Percentiles rank a stretch among this genome's conserved stretches.
Conservation (phyloP, 1,140 invertebrate genomes). For the Euura saliciscinereae region DNA sequence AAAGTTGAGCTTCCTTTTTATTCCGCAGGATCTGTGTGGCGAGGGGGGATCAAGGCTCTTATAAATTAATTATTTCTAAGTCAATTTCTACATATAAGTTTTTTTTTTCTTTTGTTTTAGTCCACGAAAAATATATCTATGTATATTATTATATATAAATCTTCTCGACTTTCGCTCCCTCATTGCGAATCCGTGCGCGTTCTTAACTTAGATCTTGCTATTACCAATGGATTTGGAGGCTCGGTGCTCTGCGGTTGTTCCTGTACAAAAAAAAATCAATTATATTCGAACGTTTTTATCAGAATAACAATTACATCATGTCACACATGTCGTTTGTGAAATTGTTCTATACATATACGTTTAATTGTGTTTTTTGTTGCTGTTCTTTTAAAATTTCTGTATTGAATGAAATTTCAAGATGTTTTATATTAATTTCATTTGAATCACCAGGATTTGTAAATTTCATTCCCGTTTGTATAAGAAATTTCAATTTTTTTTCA, state of each 20-base stretch:
- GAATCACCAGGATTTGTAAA: too few species aligned
- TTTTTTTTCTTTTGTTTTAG: neutral
- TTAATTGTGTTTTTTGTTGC: too few species aligned
- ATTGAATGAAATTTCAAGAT: too few species aligned
- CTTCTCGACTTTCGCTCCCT: constrained; percentile 22
- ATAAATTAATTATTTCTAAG: too few species aligned
- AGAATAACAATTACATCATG: neutral
- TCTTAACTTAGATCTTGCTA: constrained; percentile 55
- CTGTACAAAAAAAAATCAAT: constrained; percentile 31
- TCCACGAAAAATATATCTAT: too few species aligned
- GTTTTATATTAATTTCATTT: too few species aligned
- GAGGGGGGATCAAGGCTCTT: neutral
- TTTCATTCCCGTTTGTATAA: too few species aligned
- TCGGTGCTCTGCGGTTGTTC: constrained; percentile 47
- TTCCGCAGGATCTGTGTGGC: neutral
- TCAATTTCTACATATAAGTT: neutral
- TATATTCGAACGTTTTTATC: neutral
- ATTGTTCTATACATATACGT: too few species aligned
- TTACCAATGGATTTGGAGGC: constrained; percentile 53
- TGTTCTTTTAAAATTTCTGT: too few species aligned
- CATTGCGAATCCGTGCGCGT: constrained; percentile 54
- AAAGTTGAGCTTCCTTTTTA: neutral
- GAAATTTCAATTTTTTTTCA: too few species aligned
- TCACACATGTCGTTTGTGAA: too few species aligned
- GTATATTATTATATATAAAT: neutral